Conservation (phyloP, 2,888 invertebrate species). For the Geotrupes spiniger region DNA sequence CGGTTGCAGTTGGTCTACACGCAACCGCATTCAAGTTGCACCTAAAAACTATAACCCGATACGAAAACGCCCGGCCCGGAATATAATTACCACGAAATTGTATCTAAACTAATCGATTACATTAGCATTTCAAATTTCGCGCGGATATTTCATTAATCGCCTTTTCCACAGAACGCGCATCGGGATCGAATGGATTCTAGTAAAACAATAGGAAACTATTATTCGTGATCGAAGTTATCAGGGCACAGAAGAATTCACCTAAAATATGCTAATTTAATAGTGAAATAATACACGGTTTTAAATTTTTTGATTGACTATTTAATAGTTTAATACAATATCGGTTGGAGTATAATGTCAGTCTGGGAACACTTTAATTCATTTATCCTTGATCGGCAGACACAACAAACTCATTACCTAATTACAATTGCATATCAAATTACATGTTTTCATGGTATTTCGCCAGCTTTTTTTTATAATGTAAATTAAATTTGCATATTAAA, state of each 20-base stretch:
- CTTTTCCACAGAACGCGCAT: background rate
- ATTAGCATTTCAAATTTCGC: conserved; percentile 4
- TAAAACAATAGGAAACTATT: conserved; percentile 3
- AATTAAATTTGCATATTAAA: conserved; percentile 1
- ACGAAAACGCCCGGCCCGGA: background rate
- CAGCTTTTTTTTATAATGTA: background rate
- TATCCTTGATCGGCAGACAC: conserved; percentile 31
- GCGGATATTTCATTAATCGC: background rate
- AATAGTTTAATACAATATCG: conserved; percentile 25
- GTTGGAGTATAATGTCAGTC: conserved; percentile 6
- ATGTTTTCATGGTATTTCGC: conserved; percentile 19
- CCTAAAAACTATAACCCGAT: conserved; percentile 3
- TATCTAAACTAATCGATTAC: conserved; percentile 3
- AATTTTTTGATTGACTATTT: conserved; percentile 32
- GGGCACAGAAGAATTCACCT: conserved; percentile 1
- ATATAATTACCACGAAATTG: conserved; percentile 3
- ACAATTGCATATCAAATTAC: conserved; percentile 33
- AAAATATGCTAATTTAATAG: conserved; percentile 30
- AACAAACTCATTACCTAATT: conserved; percentile 32
- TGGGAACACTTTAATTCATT: conserved; percentile 26
- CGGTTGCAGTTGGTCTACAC: conserved; percentile 20
- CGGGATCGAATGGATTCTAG: background rate
- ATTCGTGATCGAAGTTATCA: conserved; percentile 1
- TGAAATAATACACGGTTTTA: conserved; percentile 26
- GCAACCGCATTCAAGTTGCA: conserved; percentile 17